These are phyloP conservation scores for Hermaeophaga mercurialis DNA, from an alignment of 2,888 invertebrate species.

Conservation along the genomic window DNA sequence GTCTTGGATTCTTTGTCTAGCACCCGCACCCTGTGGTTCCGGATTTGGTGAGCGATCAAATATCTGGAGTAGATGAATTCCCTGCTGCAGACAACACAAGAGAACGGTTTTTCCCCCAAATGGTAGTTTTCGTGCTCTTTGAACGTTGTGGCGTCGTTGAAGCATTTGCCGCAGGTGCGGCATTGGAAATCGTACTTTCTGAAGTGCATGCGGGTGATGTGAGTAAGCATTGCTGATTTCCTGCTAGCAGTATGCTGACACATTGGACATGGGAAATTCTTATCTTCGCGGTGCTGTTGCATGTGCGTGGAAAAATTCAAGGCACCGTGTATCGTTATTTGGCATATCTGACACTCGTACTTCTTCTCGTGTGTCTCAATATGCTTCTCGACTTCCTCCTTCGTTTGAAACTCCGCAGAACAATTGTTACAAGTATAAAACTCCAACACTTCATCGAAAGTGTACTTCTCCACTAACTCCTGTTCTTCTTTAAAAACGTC, in stretches of 20 bases:
- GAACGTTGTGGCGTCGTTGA: conserved; percentile 56
- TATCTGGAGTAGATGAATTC: conserved; percentile 52
- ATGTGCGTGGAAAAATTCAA: conserved; percentile 49
- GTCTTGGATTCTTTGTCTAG: conserved; percentile 56
- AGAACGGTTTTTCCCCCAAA: conserved; percentile 53
- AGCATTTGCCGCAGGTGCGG: conserved; percentile 59
- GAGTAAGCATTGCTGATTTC: conserved; percentile 43
- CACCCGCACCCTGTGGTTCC: conserved; percentile 50
- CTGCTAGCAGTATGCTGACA: conserved; percentile 41
- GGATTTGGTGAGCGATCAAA: conserved; percentile 46
- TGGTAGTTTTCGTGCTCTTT: conserved; percentile 57
- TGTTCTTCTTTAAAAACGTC: conserved; percentile 28
- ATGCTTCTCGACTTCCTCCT: conserved; percentile 45
- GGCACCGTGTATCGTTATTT: conserved; percentile 44
- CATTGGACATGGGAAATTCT: conserved; percentile 45
- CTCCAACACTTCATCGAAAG: conserved; percentile 38
- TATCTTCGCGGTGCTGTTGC: conserved; percentile 46
- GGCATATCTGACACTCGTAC: conserved; percentile 51
- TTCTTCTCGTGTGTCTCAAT: conserved; percentile 45
- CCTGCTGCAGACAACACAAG: conserved; percentile 57
- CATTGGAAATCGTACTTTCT: conserved; percentile 57
- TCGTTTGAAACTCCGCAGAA: conserved; percentile 42
- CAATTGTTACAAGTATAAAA: conserved; percentile 47
- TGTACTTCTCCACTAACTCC: conserved; percentile 27
- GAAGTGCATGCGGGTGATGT: conserved; percentile 42